These are phyloP conservation scores for Neodontobutis hainanensis DNA, from an alignment of 2,113 vertebrate species.

Conservation along the genomic window DNA sequence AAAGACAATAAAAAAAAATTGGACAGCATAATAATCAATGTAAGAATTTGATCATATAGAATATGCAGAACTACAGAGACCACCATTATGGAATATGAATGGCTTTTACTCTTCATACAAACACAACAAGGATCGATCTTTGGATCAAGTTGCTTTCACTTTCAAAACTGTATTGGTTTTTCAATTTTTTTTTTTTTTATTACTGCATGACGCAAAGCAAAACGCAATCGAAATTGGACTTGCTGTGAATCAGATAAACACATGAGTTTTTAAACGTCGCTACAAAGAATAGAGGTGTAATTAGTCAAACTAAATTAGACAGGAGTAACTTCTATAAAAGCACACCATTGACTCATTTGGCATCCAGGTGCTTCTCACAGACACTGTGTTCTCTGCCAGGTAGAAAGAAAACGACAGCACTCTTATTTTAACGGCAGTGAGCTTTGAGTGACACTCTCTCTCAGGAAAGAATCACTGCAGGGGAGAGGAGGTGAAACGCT, in stretches of 20 bases:
- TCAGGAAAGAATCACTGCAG: conserved; percentile 28
- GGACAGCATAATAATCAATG: too few relatives aligned
- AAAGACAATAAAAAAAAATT: conserved; percentile 1
- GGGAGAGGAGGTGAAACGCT: conserved; percentile 41
- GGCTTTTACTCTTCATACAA: too few relatives aligned
- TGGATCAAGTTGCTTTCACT: too few relatives aligned
- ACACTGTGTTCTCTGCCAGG: conserved; percentile 8
- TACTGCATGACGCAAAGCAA: too few relatives aligned
- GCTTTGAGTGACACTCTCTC: conserved; percentile 41
- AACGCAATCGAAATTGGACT: too few relatives aligned
- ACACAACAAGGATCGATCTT: too few relatives aligned
- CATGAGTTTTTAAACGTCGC: background rate
- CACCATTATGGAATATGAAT: too few relatives aligned
- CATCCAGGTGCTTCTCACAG: conserved; percentile 1
- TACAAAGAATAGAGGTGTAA: background rate
- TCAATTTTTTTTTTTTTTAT: too few relatives aligned
- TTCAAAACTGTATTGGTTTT: too few relatives aligned
- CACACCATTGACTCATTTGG: background rate
- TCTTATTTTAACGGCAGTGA: conserved; percentile 34
- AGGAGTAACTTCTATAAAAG: conserved; percentile 4
- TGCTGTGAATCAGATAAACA: too few relatives aligned
- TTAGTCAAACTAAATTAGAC: background rate
- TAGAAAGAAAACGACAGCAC: background rate
- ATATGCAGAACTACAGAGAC: background rate
- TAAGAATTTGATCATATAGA: background rate